Base-by-base conservation (phyloP, 2,113 vertebrate species). In the Gila orcuttii region DNA sequence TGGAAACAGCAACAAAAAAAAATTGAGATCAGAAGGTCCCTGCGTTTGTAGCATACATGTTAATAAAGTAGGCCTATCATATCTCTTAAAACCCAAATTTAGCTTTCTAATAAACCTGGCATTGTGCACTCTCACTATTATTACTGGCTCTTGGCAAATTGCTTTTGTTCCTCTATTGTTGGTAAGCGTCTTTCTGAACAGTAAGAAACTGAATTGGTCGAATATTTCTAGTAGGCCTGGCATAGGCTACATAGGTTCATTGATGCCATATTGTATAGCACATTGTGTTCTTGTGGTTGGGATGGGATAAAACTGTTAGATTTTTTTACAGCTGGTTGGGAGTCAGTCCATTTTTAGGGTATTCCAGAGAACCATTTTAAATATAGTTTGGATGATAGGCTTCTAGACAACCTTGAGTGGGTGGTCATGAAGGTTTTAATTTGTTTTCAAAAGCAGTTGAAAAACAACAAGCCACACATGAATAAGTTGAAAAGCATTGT, bases 321-420 rank as follows among this genome's bases (percentile, higher is more conserved):
- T 74, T 45, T 74, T 74, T 73, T 74, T 73, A 74, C 21, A 74
- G 39, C 71, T 74, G 71, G 36, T 47, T 47, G 39, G 11, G n/a
- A 42, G 68, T 23, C 36, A 42, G 68, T 23, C 36, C 68, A 42
- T 71, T 47, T 71, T 47, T 12, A 25, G 39, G 42, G n/a, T n/a
- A 28, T 74, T 74, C n/a, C 39, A 47, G 12, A 74, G 23, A 25
- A 74, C 23, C 42, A 28, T 74, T 47, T 42, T 28, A 75, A 75
- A 47, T 47, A 28, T 12, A 5, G 17, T 25, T 47, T 75, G 6
- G 12, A 3, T 47, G 11, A 4, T 47, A 52, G 50, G 50, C 50
- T 17, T n/a, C 0, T 6, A 3, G 6, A 75, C 2, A 28, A 42
- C n/a, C n/a, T 42, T 42, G 2, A 75, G n/a, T 7, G n/a, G 2